These are phyloP conservation scores for Thinocorus orbignyianus DNA, from an alignment of 2,113 vertebrate genomes.

Conservation along the genomic window DNA sequence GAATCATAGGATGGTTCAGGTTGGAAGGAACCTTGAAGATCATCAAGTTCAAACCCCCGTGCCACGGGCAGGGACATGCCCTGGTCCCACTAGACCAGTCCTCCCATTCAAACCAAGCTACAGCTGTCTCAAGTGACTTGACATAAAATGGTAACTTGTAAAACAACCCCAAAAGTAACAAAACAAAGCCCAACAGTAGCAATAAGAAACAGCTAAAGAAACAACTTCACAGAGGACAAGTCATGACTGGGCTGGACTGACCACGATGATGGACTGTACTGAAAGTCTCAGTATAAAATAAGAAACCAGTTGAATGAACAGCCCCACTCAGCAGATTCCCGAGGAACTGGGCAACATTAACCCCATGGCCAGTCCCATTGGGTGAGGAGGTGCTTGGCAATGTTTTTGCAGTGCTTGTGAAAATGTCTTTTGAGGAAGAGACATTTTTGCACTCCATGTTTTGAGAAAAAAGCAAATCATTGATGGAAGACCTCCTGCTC, in stretches of 20 bases:
- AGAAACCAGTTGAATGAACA: neutral
- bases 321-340: neutral
- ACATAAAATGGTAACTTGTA: neutral
- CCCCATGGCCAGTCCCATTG: neutral
- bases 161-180: neutral
- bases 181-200: neutral
- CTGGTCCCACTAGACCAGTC: no score
- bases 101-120: neutral
- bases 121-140: rapidly evolving
- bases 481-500: neutral
- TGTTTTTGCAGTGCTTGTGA: neutral
- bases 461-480: neutral
- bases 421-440: neutral
- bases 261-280: neutral
- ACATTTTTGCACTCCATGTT: rapidly evolving
- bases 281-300: neutral
- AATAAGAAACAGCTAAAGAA: neutral
- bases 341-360: neutral
- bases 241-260: neutral
- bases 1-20: no score
- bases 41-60: no score
- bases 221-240: neutral
- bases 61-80: no score
- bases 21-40: no score
- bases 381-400: neutral